Conservation (phyloP, 2,797 vertebrate genomes). For the Tapera naevia region DNA sequence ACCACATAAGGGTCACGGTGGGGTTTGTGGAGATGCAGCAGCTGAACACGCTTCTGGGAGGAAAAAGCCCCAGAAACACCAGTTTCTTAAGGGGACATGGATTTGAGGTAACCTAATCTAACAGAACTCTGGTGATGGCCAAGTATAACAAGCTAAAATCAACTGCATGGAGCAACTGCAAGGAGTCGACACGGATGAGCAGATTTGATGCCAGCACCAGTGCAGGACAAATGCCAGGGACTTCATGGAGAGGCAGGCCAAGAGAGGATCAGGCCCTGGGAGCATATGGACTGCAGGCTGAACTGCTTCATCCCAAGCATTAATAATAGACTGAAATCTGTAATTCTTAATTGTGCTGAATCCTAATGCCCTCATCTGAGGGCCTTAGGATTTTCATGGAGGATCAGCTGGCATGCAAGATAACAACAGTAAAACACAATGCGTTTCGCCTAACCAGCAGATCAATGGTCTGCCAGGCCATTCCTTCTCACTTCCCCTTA, state of each 20-base stretch:
- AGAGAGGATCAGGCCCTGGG: conserved; percentile 34
- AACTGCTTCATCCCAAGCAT: conserved; percentile 33
- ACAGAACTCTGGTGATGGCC: neutral
- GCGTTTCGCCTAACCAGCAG: conserved; percentile 17
- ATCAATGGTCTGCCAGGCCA: neutral
- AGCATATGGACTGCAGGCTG: conserved; percentile 57
- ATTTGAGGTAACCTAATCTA: neutral
- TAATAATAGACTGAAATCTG: conserved; percentile 50
- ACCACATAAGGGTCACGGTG: neutral
- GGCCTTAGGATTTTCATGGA: conserved; percentile 29
- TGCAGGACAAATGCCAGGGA: conserved; percentile 27
- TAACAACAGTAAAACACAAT: neutral
- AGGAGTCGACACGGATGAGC: neutral
- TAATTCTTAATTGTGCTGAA: conserved; percentile 54
- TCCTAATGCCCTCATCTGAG: conserved; percentile 31
- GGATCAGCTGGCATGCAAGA: conserved; percentile 46
- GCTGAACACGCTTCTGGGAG: neutral
- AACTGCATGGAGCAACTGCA: neutral
- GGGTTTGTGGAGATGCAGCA: neutral
- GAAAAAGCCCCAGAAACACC: neutral
- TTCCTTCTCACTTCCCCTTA: conserved; percentile 1
- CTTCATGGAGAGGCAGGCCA: neutral
- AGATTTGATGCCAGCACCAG: conserved; percentile 54
- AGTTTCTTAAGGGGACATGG: neutral
- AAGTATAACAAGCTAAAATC: neutral